A percentile compares a stretch with the other conserved stretches of the same genome.
Conservation (phyloP, 2,797 vertebrate genomes). For the Aplochiton taeniatus region DNA sequence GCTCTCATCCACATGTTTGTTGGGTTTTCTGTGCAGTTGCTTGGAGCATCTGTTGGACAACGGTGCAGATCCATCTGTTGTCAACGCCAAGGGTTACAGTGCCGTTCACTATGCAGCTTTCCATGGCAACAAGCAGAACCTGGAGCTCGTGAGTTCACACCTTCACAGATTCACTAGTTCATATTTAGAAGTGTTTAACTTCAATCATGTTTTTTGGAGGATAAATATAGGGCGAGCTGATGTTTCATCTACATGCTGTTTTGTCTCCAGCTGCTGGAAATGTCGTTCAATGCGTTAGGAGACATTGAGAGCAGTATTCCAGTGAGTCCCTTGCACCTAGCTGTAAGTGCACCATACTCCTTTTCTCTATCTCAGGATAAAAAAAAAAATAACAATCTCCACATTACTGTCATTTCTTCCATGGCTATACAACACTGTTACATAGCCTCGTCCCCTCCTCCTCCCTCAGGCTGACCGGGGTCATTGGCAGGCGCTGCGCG, state of each 20-base stretch:
- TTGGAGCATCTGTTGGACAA: conserved; percentile 96
- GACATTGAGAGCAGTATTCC: conserved; percentile 95
- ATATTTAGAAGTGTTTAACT: neutral
- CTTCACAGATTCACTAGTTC: neutral
- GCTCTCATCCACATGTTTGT: neutral
- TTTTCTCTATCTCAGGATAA: neutral
- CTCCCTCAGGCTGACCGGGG: conserved; percentile 87
- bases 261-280: conserved; percentile 88
- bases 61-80: conserved; percentile 92
- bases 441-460: conserved; percentile 15
- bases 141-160: conserved; percentile 85
- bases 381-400: no score
- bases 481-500: conserved; percentile 94
- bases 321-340: conserved; percentile 97
- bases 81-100: conserved; percentile 94
- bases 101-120: conserved; percentile 98
- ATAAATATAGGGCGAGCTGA: no score
- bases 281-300: conserved; percentile 97
- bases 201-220: no score
- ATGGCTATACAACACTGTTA: neutral
- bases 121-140: conserved; percentile 94
- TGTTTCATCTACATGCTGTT: neutral
- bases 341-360: conserved; percentile 81
- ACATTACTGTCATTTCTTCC: neutral
- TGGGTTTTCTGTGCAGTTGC: conserved; percentile 73